A percentile compares a stretch with the other conserved stretches of the same genome.
phyloP scores from a whole-genome alignment of 2,113 vertebrate genomes.

The Zingel zingel region DNA sequence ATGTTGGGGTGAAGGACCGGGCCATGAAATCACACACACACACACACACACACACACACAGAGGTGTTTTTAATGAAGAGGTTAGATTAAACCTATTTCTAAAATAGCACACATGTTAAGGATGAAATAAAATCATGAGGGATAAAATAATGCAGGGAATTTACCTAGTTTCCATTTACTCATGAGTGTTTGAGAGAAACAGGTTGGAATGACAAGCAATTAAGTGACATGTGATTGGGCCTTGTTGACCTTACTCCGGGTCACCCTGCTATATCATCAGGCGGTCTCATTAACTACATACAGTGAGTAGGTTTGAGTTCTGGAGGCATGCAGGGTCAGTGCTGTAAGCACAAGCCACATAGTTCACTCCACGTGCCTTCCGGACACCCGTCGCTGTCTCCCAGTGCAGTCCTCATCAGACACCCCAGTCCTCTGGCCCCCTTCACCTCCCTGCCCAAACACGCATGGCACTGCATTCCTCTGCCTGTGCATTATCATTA shows the following conservation, averaged over 20 bases:
- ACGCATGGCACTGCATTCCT: conserved; percentile 61
- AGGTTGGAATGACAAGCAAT: conserved; percentile 6
- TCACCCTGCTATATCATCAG: conserved; percentile 19
- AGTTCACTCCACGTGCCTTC: conserved; percentile 35
- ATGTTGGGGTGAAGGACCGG: conserved; percentile 61
- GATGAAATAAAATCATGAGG: background rate
- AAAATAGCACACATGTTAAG: background rate
- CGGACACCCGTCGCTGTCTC: conserved; percentile 33
- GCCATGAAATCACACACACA: conserved; percentile 37
- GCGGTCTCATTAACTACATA: conserved; percentile 53
- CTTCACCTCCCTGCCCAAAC: conserved; percentile 33
- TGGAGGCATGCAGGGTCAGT: conserved; percentile 50
- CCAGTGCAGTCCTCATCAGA: conserved; percentile 43
- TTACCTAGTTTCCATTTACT: background rate
- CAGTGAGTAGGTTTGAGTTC: conserved; percentile 19
- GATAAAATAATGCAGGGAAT: background rate
- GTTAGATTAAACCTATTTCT: background rate
- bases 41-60: conserved; percentile 16
- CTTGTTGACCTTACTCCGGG: conserved; percentile 23
- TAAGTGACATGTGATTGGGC: conserved; percentile 9
- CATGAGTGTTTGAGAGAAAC: background rate
- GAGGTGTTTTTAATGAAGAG: background rate
- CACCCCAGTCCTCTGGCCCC: conserved; percentile 17
- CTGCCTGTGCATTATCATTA: conserved; percentile 52
- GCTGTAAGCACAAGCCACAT: conserved; percentile 49